Percentiles rank a stretch among this genome's conserved stretches.
phyloP scores from a whole-genome alignment of 2,888 invertebrate genomes.

The Ectemnius continuus region DNA sequence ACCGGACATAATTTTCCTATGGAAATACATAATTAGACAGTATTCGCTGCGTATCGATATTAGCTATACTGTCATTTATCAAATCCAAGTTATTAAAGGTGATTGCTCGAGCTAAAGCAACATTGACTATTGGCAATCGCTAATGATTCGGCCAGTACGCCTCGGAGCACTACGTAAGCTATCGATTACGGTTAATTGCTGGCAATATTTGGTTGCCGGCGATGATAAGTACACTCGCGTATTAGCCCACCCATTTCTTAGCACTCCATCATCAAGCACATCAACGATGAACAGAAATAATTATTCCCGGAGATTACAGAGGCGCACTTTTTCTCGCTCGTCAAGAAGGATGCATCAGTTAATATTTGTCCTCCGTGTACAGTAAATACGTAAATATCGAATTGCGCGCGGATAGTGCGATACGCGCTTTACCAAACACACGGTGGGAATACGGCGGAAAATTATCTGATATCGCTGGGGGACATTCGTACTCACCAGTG shows the following conservation, averaged over 20 bases:
- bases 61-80: background rate
- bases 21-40: too few relatives aligned
- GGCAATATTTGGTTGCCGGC: background rate
- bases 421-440: background rate
- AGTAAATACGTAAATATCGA: too few relatives aligned
- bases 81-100: background rate
- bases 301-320: too few relatives aligned
- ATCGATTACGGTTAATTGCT: constrained; percentile 4
- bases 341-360: too few relatives aligned
- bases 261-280: too few relatives aligned
- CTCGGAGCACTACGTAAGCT: background rate
- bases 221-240: background rate
- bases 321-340: too few relatives aligned
- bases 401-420: background rate
- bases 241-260: too few relatives aligned
- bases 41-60: background rate
- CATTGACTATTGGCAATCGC: constrained; percentile 16
- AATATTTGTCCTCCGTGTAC: too few relatives aligned
- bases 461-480: constrained; percentile 4
- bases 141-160: constrained; percentile 26
- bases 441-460: background rate
- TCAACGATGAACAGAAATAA: too few relatives aligned
- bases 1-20: too few relatives aligned
- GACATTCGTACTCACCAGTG: background rate
- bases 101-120: background rate